A percentile compares a stretch with the other conserved stretches of the same genome.
phyloP scores from a whole-genome alignment of 2,113 vertebrate genomes.

The Paedocypris sp. region DNA sequence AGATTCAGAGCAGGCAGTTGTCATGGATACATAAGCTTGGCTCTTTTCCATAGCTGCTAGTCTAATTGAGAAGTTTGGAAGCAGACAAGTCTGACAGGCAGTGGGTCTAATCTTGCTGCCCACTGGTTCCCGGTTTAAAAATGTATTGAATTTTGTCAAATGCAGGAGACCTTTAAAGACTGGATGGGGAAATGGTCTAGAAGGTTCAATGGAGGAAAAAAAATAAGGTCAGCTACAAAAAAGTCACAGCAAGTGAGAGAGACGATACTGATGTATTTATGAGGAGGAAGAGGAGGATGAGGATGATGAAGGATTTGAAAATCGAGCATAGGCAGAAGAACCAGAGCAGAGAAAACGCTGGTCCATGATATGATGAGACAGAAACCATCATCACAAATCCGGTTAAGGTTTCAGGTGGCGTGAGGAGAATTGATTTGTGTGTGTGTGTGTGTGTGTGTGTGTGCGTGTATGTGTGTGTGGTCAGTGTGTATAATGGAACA shows the following conservation, averaged over 20 bases:
- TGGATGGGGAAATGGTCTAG: neutral
- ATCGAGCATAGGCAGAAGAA: neutral
- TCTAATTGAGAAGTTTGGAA: constrained; percentile 9
- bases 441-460: neutral
- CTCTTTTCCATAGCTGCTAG: neutral
- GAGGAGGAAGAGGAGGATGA: neutral
- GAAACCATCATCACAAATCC: constrained; percentile 19
- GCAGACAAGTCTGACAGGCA: neutral
- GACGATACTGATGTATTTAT: neutral
- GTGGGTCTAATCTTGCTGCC: constrained; percentile 9
- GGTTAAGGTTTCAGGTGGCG: constrained; percentile 7
- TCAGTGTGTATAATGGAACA: constrained; percentile 18
- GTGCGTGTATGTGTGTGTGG: neutral
- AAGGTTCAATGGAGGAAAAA: neutral
- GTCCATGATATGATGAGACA: neutral
- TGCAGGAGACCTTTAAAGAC: neutral
- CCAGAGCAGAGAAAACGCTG: neutral
- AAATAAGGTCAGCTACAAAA: neutral
- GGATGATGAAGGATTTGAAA: neutral
- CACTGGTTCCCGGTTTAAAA: neutral
- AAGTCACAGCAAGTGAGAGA: neutral
- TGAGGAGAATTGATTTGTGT: constrained; percentile 7
- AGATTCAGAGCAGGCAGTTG: constrained; percentile 5
- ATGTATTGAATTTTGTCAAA: neutral
- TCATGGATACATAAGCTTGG: neutral